phyloP scores from a whole-genome alignment of 1,140 invertebrate genomes.

The Drosophila pruinosa region DNA sequence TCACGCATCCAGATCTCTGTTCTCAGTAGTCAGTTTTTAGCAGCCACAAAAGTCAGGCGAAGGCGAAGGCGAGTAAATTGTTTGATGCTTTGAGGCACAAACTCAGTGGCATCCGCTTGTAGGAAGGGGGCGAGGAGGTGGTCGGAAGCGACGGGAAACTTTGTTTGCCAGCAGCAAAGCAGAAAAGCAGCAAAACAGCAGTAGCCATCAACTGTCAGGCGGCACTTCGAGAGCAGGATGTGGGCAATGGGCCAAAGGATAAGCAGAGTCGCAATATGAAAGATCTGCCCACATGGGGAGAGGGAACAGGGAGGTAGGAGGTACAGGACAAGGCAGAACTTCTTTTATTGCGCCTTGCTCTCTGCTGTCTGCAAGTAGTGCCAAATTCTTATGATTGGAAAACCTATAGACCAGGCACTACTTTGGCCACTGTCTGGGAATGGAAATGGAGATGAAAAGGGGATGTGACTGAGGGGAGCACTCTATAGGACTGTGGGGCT shows the following conservation, averaged over 20 bases:
- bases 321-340: not conserved
- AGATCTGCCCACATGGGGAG: slow-evolving; percentile 18
- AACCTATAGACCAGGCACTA: slow-evolving; percentile 24
- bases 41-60: slow-evolving; percentile 31
- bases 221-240: slow-evolving; percentile 26
- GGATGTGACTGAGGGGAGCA: slow-evolving; percentile 11
- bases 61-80: slow-evolving; percentile 67
- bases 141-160: slow-evolving; percentile 62
- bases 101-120: slow-evolving; percentile 8
- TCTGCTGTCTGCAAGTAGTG: slow-evolving; percentile 32
- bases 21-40: too few relatives aligned
- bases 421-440: not conserved
- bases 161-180: slow-evolving; percentile 60
- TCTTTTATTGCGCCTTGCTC: slow-evolving; percentile 54
- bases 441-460: not conserved
- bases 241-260: slow-evolving; percentile 55
- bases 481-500: not conserved
- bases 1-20: too few relatives aligned
- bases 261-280: slow-evolving; percentile 51
- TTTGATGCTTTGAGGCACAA: slow-evolving; percentile 43
- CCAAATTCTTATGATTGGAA: slow-evolving; percentile 45
- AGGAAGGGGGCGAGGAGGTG: slow-evolving; percentile 8
- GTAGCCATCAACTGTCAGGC: slow-evolving; percentile 54
- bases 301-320: not conserved
- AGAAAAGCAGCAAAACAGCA: too few relatives aligned